Evolutionary conservation across 1,140 invertebrate species (phyloP).

Genomic region (Plutomurus gul): DNA sequence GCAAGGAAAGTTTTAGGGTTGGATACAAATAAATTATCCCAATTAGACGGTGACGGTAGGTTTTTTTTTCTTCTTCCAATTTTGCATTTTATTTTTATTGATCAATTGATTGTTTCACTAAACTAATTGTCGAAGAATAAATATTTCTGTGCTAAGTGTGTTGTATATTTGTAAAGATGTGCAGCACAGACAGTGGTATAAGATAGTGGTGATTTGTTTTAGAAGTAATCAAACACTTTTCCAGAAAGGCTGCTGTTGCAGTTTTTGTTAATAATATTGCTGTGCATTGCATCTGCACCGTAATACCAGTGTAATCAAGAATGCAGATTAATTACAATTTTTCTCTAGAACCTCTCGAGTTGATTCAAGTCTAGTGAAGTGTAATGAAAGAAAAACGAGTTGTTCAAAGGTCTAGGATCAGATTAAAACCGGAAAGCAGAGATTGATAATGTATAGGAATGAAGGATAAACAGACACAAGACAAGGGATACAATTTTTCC

Average conservation of each 20-base stretch:
- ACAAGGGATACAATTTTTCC: not conserved
- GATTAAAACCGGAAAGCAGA: conserved; percentile 20
- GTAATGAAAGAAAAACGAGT: conserved; percentile 16
- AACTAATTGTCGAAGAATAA: not conserved
- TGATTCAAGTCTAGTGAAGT: not conserved
- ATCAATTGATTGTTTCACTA: too few relatives aligned
- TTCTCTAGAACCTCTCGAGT: not conserved
- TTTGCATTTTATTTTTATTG: conserved; percentile 2
- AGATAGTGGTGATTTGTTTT: too few relatives aligned
- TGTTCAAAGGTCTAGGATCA: conserved; percentile 25
- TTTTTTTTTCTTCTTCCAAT: not conserved
- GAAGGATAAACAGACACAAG: not conserved
- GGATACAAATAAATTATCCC: conserved; percentile 7
- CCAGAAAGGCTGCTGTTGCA: too few relatives aligned
- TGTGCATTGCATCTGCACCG: too few relatives aligned
- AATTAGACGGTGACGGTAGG: conserved; percentile 2
- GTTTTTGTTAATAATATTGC: too few relatives aligned
- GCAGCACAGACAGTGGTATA: too few relatives aligned
- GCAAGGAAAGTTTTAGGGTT: conserved; percentile 25
- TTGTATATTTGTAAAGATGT: too few relatives aligned
- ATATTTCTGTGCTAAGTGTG: not conserved
- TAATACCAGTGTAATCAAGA: conserved; percentile 3
- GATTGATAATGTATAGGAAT: too few relatives aligned
- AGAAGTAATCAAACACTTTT: too few relatives aligned
- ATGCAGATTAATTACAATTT: conserved; percentile 28